phyloP scores from a whole-genome alignment of 2,888 invertebrate species.

The Mantis religiosa region DNA sequence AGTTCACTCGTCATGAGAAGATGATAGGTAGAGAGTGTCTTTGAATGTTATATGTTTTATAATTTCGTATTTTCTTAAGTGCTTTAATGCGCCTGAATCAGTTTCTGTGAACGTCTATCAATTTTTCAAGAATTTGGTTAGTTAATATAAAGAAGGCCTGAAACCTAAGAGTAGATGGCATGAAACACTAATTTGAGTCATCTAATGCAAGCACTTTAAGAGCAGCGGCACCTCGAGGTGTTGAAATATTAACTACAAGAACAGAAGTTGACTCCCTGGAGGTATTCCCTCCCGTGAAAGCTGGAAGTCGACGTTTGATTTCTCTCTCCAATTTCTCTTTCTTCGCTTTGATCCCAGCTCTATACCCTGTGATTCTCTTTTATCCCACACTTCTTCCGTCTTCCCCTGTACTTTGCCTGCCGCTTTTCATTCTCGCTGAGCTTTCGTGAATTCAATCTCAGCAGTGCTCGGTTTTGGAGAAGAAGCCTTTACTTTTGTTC shows the following conservation, averaged over 20 bases:
- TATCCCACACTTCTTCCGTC: not conserved
- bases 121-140: not conserved
- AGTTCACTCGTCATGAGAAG: too few relatives aligned
- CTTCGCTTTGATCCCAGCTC: not conserved
- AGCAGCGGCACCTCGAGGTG: not conserved
- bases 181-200: not conserved
- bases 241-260: not conserved
- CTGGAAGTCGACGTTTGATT: not conserved
- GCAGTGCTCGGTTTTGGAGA: not conserved
- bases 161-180: not conserved
- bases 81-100: too few relatives aligned
- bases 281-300: not conserved
- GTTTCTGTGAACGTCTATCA: not conserved
- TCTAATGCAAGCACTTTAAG: not conserved
- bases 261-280: not conserved
- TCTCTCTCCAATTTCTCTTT: not conserved
- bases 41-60: too few relatives aligned
- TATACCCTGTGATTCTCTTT: not conserved
- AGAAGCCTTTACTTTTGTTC: not conserved
- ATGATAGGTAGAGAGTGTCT: too few relatives aligned
- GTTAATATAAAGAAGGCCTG: not conserved
- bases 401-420: not conserved
- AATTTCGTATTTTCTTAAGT: too few relatives aligned
- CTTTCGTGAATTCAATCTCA: not conserved
- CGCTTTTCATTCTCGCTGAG: not conserved